phyloP scores from a whole-genome alignment of 1,140 invertebrate species.

The Drusus annulatus region DNA sequence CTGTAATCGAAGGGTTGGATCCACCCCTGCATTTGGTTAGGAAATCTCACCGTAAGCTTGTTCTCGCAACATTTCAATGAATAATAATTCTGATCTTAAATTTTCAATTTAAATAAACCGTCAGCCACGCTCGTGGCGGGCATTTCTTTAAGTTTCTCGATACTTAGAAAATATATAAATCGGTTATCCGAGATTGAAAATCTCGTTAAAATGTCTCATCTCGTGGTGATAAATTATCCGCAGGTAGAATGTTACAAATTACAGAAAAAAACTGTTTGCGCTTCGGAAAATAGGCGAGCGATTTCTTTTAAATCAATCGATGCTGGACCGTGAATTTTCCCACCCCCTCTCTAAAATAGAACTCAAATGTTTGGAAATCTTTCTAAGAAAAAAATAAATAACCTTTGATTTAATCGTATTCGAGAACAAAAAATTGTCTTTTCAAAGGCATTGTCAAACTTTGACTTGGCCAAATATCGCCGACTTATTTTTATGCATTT shows the following conservation, averaged over 20 bases:
- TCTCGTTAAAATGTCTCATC: constrained; percentile 8
- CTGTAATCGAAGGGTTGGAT: background rate
- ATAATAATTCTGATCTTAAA: constrained; percentile 12
- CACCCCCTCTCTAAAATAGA: no score
- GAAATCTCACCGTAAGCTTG: background rate
- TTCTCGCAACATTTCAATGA: constrained; percentile 11
- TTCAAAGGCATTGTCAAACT: no score
- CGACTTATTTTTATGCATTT: no score
- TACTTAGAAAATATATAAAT: background rate
- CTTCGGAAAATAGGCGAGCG: no score
- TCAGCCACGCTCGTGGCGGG: background rate
- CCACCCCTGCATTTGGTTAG: background rate
- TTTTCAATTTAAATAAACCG: constrained; percentile 17
- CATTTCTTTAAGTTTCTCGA: constrained; percentile 3
- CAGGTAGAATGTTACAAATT: background rate
- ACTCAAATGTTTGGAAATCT: no score
- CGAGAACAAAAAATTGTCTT: no score
- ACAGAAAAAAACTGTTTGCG: background rate
- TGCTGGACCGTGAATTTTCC: no score
- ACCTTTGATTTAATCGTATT: no score
- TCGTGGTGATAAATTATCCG: background rate
- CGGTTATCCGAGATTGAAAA: constrained; percentile 12
- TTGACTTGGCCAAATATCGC: no score
- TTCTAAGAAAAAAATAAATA: no score
- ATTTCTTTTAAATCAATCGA: no score